These are phyloP conservation scores for Sakesphorus luctuosus DNA, from an alignment of 2,113 vertebrate species.

Conservation along the genomic window DNA sequence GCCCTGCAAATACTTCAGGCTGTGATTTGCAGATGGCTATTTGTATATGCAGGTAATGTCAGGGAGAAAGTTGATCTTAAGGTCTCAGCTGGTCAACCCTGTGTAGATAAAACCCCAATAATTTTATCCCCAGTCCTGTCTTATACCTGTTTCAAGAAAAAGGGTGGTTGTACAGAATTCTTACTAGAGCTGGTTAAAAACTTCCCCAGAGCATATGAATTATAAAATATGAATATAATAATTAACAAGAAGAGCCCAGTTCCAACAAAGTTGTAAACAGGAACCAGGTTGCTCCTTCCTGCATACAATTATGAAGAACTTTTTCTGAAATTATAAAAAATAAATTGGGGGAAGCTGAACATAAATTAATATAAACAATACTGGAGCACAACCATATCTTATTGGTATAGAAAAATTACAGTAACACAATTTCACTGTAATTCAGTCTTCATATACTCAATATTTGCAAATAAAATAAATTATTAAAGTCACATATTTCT, in stretches of 20 bases:
- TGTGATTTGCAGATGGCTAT: neutral
- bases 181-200: neutral
- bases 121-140: neutral
- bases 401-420: neutral
- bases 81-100: neutral
- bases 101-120: neutral
- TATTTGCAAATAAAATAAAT: neutral
- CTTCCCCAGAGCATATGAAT: neutral
- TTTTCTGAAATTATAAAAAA: neutral
- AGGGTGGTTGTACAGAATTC: neutral
- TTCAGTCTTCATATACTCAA: neutral
- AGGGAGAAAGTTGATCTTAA: neutral
- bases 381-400: neutral
- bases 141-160: neutral
- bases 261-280: neutral
- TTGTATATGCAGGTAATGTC: fast-evolving
- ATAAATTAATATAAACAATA: neutral
- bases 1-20: neutral
- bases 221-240: neutral
- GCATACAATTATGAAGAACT: neutral
- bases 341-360: neutral
- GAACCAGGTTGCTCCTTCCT: neutral
- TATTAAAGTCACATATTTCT: neutral
- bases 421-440: neutral
- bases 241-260: neutral